These are phyloP conservation scores for Argyra leucocephala DNA, from an alignment of 2,888 invertebrate genomes.

Conservation along the genomic window DNA sequence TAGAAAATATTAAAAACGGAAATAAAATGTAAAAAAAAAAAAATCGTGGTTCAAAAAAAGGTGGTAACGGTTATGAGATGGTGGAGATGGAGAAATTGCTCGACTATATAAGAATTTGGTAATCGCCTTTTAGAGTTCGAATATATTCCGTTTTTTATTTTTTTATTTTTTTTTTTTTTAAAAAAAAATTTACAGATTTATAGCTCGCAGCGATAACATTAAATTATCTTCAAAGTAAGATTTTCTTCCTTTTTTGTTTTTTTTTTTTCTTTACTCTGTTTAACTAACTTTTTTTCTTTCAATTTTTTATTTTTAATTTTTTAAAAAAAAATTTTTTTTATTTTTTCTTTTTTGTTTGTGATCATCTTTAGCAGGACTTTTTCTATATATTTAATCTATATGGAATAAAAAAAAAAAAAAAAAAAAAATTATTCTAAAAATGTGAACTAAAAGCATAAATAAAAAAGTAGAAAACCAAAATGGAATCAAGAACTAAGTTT, in stretches of 20 bases:
- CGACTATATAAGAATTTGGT: neutral
- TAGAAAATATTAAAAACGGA: neutral
- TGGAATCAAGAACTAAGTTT: neutral
- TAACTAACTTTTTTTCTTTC: neutral
- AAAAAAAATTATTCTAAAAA: no score
- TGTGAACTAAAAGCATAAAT: no score
- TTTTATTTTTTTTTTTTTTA: neutral
- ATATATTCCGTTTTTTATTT: neutral
- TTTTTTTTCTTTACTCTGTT: neutral
- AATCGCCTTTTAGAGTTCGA: slow-evolving; percentile 4
- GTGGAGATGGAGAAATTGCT: neutral
- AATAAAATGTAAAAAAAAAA: neutral
- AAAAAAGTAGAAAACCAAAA: neutral
- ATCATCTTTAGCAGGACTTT: neutral
- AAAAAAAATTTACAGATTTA: slow-evolving; percentile 28
- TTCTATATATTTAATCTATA: neutral
- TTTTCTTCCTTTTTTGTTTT: neutral
- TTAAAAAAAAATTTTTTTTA: no score
- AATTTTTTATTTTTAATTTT: neutral
- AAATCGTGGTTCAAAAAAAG: neutral
- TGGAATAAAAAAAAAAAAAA: neutral
- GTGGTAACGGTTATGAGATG: neutral
- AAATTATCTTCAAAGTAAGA: slow-evolving; percentile 26
- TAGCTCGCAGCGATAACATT: slow-evolving; percentile 32
- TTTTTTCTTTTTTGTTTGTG: neutral